phyloP scores from a whole-genome alignment of 2,888 invertebrate species.

The Microplitis deprimator region DNA sequence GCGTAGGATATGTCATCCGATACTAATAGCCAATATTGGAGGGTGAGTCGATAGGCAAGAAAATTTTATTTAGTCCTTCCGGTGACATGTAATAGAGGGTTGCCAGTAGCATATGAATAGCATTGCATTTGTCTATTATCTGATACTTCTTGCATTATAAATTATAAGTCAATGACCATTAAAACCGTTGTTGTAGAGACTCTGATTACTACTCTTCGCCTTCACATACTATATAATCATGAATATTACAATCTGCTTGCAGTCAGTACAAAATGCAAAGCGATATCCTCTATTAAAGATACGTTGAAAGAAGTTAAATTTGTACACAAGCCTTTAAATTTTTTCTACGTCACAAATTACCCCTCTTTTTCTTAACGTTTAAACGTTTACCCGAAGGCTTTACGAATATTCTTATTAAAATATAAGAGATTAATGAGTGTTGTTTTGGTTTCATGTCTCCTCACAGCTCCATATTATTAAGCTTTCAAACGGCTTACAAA shows the following conservation, averaged over 20 bases:
- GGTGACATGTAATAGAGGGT: constrained; percentile 44
- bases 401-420: too few species aligned
- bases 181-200: constrained; percentile 12
- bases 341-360: constrained; percentile 50
- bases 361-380: neutral
- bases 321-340: constrained; percentile 24
- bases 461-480: constrained; percentile 19
- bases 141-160: constrained; percentile 37
- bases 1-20: constrained; percentile 44
- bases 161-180: constrained; percentile 34
- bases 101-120: constrained; percentile 32
- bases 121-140: constrained; percentile 41
- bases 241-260: neutral
- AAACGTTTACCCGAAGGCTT: too few species aligned
- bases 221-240: neutral
- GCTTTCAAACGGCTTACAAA: neutral
- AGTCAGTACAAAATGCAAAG: neutral
- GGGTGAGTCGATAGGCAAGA: constrained; percentile 43
- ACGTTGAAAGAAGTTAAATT: constrained; percentile 14
- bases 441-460: constrained; percentile 42
- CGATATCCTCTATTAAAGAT: constrained; percentile 30
- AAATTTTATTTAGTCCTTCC: constrained; percentile 50
- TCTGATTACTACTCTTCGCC: constrained; percentile 14
- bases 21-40: constrained; percentile 48
- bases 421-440: constrained; percentile 51